These are phyloP conservation scores for Macrosteles quadrilineatus DNA, from an alignment of 1,140 invertebrate species.

Conservation along the genomic window DNA sequence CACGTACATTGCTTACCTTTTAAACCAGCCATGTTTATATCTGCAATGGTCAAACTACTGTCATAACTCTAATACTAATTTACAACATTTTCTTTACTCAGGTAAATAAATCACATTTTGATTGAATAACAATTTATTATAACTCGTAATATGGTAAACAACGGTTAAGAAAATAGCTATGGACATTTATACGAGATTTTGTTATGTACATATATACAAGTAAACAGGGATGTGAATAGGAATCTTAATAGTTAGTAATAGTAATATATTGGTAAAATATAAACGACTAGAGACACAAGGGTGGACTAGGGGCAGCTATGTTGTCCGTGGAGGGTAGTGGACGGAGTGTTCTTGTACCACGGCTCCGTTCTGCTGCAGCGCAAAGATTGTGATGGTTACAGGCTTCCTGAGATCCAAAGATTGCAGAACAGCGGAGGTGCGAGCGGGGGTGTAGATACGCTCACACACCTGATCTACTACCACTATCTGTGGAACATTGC, in stretches of 20 bases:
- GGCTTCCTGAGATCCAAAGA: constrained; percentile 24
- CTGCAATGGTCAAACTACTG: too few species aligned
- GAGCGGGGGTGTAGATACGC: constrained; percentile 18
- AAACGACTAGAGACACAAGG: constrained; percentile 23
- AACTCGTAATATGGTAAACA: constrained; percentile 18
- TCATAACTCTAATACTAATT: too few species aligned
- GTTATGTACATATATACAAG: constrained; percentile 22
- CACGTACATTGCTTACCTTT: too few species aligned
- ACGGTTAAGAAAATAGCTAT: constrained; percentile 22
- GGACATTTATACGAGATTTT: background rate
- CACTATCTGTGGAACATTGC: constrained; percentile 4
- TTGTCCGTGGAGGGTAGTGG: too few species aligned
- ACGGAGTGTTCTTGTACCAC: constrained; percentile 7
- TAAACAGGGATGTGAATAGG: constrained; percentile 1
- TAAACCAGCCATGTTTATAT: too few species aligned
- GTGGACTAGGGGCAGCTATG: constrained; percentile 25
- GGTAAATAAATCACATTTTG: background rate
- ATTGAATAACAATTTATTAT: constrained; percentile 17
- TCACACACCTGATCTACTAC: constrained; percentile 24
- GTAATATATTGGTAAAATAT: constrained; percentile 9
- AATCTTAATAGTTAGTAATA: constrained; percentile 21
- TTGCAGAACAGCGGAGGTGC: constrained; percentile 12
- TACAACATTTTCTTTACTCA: too few species aligned
- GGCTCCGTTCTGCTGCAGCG: background rate
- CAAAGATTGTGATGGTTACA: background rate